Evolutionary conservation across 92 coral and sea anemone species (phyloP), one percentile per base, ranked within the genome.

Genomic region (Desmophyllum pertusum): DNA sequence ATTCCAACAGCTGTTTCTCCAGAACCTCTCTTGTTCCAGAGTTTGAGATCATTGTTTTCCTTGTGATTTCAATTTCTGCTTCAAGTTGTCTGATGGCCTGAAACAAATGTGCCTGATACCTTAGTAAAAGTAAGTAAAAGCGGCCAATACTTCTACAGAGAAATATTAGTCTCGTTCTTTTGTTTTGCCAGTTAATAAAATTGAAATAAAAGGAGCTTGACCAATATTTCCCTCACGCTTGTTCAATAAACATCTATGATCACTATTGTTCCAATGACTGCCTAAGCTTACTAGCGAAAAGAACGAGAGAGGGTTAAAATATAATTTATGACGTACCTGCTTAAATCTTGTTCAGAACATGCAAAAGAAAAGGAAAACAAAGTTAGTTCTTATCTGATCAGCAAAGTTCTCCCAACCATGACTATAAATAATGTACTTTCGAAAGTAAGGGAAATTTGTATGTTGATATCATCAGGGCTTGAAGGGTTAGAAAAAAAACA

Each of bases 71-170:
- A 17, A 87, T 84, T 57, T 94, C 95, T 25, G 27, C 76, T 45
- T 85, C 75, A 2, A 94, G 90, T 23, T 70, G 72, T 57, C 74
- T 89, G 65, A 88, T 94, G 52, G 98, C 98, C 98, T 94, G 70
- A 31, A 46, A 68, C 23, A 85, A n/a, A n/a, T n/a, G n/a, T n/a
- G n/a, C n/a, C n/a, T n/a, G n/a, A n/a, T n/a, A n/a, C n/a, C n/a
- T n/a, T n/a, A n/a, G n/a, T n/a, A n/a, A n/a, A n/a, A n/a, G n/a
- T n/a, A n/a, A n/a, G n/a, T n/a, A n/a, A n/a, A n/a, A n/a, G n/a
- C n/a, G n/a, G n/a, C n/a, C n/a, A n/a, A n/a, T n/a, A n/a, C n/a
- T n/a, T n/a, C n/a, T n/a, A n/a, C n/a, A n/a, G n/a, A n/a, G n/a
- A n/a, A n/a, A n/a, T n/a, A n/a, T n/a, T n/a, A n/a, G n/a, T n/a